Percentiles rank a stretch among this genome's conserved stretches.
Conservation (phyloP, 2,888 invertebrate genomes). For the Pandemis cinnamomeana region DNA sequence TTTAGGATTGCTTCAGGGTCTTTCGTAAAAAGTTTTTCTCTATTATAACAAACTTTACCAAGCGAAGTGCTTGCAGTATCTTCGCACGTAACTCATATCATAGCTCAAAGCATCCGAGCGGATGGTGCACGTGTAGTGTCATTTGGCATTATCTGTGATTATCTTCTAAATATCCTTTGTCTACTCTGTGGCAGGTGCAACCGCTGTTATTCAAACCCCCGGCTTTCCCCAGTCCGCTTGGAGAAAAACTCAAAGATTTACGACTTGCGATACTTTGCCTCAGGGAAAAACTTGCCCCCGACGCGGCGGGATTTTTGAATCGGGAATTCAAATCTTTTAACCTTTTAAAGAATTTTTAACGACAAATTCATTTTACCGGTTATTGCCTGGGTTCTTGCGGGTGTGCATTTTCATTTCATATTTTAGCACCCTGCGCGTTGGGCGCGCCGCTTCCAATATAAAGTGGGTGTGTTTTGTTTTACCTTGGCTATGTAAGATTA, state of each 20-base stretch:
- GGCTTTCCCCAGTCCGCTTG: constrained; percentile 62
- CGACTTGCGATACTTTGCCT: constrained; percentile 55
- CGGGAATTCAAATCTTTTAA: constrained; percentile 38
- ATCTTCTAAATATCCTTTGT: neutral
- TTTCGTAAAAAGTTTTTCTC: neutral
- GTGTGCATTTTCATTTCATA: neutral
- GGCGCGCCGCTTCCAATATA: neutral
- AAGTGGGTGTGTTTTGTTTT: neutral
- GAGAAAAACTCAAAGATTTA: constrained; percentile 75
- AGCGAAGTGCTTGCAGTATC: no score
- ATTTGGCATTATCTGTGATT: neutral
- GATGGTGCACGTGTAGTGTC: neutral
- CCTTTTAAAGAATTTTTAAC: constrained; percentile 27
- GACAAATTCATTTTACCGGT: constrained; percentile 12
- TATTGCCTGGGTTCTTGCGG: constrained; percentile 15
- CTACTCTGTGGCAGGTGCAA: constrained; percentile 59
- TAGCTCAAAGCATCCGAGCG: no score
- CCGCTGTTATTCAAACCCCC: constrained; percentile 49
- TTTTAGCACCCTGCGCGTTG: neutral
- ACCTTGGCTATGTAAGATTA: neutral
- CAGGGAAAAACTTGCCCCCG: constrained; percentile 56
- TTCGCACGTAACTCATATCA: no score
- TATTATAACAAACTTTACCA: no score
- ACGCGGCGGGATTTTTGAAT: constrained; percentile 47
- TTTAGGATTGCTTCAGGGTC: no score